phyloP scores from a whole-genome alignment of 2,797 vertebrate species.

The Ambastaia sidthimunki region DNA sequence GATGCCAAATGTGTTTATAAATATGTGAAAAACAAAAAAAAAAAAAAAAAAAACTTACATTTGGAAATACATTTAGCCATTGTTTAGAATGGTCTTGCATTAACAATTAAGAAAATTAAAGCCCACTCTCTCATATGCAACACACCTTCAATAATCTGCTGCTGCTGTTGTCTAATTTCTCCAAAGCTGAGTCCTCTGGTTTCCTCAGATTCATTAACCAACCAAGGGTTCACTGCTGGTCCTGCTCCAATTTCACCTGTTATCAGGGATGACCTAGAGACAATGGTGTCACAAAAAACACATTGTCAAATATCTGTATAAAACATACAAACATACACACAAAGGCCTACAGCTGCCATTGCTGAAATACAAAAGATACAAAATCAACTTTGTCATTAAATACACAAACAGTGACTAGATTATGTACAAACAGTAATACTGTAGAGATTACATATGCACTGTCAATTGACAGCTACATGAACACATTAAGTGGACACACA shows the following conservation, averaged over 20 bases:
- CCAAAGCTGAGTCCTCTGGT: slow-evolving; percentile 86
- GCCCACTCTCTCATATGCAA: neutral
- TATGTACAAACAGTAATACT: slow-evolving; percentile 28
- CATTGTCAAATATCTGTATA: neutral
- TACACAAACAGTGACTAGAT: neutral
- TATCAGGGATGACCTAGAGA: slow-evolving; percentile 86
- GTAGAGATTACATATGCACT: slow-evolving; percentile 1
- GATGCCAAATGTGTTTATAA: too few relatives aligned
- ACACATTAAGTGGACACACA: slow-evolving; percentile 34
- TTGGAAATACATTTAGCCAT: too few relatives aligned
- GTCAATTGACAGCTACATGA: slow-evolving; percentile 49
- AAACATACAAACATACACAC: neutral
- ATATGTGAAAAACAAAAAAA: too few relatives aligned
- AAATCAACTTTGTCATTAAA: slow-evolving; percentile 37
- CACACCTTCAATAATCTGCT: slow-evolving; percentile 89
- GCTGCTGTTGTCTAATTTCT: slow-evolving; percentile 92
- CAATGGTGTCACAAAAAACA: neutral
- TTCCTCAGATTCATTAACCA: slow-evolving; percentile 91
- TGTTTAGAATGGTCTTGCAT: too few relatives aligned
- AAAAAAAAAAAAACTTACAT: too few relatives aligned
- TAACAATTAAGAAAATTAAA: slow-evolving; percentile 30
- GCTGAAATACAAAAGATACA: slow-evolving; percentile 30
- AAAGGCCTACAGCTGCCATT: slow-evolving; percentile 2
- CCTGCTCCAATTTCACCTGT: slow-evolving; percentile 72
- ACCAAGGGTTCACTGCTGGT: slow-evolving; percentile 85